Conservation (phyloP, 1,140 invertebrate species). For the Ctenoplectra terminalis region DNA sequence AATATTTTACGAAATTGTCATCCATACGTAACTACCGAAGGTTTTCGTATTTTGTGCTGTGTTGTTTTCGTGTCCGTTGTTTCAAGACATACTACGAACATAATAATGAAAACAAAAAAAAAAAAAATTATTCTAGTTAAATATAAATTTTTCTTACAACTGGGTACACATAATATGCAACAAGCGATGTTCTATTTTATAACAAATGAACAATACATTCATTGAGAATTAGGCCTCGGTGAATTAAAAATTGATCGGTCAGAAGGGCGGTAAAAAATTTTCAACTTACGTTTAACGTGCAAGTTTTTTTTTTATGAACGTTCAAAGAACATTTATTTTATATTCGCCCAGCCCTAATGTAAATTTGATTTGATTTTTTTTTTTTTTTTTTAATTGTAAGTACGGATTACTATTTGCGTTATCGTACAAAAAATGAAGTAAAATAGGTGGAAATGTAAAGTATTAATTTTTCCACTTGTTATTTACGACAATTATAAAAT, state of each 20-base stretch:
- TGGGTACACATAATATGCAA: not conserved
- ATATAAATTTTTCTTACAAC: not conserved
- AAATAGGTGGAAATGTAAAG: not conserved
- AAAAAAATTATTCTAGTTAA: not conserved
- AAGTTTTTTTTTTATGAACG: not conserved
- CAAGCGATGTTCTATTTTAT: slow-evolving; percentile 1
- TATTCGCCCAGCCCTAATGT: slow-evolving; percentile 48
- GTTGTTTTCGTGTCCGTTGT: not conserved
- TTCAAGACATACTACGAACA: too few species aligned
- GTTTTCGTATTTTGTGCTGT: not conserved
- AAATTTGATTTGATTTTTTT: not conserved
- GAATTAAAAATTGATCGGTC: slow-evolving; percentile 26
- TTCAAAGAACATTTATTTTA: not conserved
- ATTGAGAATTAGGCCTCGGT: slow-evolving; percentile 37
- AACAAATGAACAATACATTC: slow-evolving; percentile 24
- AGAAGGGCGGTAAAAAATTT: not conserved
- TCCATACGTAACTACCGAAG: not conserved
- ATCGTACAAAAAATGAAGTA: slow-evolving; percentile 15
- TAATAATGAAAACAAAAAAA: too few species aligned
- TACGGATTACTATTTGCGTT: not conserved
- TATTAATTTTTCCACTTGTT: not conserved
- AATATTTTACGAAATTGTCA: not conserved
- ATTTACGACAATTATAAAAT: not conserved
- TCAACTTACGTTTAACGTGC: not conserved
- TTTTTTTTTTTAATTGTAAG: too few species aligned